phyloP scores from a whole-genome alignment of 1,140 invertebrate species.

The Stegodyphus dumicola region DNA sequence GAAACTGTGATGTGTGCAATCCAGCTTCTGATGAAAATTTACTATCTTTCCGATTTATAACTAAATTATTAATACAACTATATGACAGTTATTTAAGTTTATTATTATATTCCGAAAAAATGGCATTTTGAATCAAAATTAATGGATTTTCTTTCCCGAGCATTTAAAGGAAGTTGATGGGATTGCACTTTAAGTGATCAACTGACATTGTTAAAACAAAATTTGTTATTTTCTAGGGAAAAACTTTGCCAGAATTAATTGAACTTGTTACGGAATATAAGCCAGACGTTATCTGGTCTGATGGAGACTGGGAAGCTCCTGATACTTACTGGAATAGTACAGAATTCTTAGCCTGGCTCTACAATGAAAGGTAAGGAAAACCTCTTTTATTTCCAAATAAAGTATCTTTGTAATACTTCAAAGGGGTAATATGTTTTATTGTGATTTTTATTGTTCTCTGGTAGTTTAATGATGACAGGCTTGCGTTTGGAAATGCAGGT shows the following conservation, averaged over 20 bases:
- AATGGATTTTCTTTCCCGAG: no score
- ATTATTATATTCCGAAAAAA: no score
- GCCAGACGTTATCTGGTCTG: constrained; percentile 91
- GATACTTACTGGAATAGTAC: constrained; percentile 80
- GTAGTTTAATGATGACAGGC: not conserved
- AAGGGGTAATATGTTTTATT: not conserved
- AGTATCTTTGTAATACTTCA: no score
- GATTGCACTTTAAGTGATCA: no score
- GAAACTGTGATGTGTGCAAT: no score
- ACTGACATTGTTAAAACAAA: no score
- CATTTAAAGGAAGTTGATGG: no score
- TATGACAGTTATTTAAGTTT: no score
- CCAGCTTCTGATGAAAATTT: no score
- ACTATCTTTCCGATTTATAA: no score
- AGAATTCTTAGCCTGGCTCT: constrained; percentile 86
- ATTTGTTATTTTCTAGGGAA: constrained; percentile 47
- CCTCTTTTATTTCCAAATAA: not conserved
- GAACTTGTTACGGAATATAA: constrained; percentile 79
- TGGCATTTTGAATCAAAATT: no score
- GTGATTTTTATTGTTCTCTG: not conserved
- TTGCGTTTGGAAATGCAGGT: not conserved
- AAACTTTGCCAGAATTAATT: constrained; percentile 69
- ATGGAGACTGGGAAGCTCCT: constrained; percentile 80
- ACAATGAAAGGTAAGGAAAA: constrained; percentile 81
- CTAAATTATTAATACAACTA: no score